Percentiles rank a stretch among this genome's conserved stretches.
Conservation (phyloP, 2,797 vertebrate species). For the Coregonus ussuriensis region DNA sequence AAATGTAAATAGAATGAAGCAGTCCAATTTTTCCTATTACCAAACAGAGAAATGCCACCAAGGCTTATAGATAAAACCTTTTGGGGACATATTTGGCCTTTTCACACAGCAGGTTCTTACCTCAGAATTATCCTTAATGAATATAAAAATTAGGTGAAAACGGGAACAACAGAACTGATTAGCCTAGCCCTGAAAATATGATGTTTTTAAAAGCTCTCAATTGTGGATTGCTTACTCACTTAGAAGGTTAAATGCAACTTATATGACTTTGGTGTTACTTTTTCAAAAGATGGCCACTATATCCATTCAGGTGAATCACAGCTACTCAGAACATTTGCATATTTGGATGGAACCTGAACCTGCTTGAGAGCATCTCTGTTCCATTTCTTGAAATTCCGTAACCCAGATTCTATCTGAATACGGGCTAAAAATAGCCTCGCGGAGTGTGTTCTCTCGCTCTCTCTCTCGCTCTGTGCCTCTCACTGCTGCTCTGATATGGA, state of each 20-base stretch:
- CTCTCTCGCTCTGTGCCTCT: neutral
- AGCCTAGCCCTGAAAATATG: neutral
- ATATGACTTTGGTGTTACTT: neutral
- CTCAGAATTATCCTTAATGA: too few relatives aligned
- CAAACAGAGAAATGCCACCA: too few relatives aligned
- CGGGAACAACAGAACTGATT: too few relatives aligned
- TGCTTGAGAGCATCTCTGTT: neutral
- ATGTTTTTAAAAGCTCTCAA: neutral
- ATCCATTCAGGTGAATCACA: neutral
- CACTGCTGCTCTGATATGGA: neutral
- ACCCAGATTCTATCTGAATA: constrained; percentile 6
- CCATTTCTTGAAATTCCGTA: neutral
- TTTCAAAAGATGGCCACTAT: neutral
- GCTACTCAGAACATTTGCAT: neutral
- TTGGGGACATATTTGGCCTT: too few relatives aligned
- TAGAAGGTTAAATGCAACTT: neutral
- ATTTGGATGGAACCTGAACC: neutral
- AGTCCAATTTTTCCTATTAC: too few relatives aligned
- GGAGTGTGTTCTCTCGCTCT: neutral
- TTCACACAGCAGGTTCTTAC: too few relatives aligned
- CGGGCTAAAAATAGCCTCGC: neutral
- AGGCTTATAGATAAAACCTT: too few relatives aligned
- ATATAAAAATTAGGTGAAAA: too few relatives aligned
- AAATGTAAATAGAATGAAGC: too few relatives aligned
- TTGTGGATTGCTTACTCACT: too few relatives aligned